Evolutionary conservation across 2,797 vertebrate species (phyloP), one percentile per base, ranked within the genome.

Genomic region (Zalophus californianus): DNA sequence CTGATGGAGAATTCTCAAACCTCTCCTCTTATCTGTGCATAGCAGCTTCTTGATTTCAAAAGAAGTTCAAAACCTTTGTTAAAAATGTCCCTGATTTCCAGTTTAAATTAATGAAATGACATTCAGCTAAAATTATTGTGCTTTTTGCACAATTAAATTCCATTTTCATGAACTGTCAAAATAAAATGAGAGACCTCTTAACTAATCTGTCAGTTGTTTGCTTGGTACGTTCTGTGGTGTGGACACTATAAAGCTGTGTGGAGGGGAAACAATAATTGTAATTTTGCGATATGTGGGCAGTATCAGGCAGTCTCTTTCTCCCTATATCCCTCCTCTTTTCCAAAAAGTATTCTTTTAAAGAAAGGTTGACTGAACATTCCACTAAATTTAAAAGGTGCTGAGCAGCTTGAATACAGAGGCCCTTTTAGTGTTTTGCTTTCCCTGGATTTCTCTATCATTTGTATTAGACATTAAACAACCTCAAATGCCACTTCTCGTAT

Each of bases 1-100:
- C 98, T 98, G 98, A 99, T 99, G 99, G 98, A 99, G 98, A 99
- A 99, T 99, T 98, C 98, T 98, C 98, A 99, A 98, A 99, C 99
- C 98, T 98, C 98, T 98, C 98, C 97, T 98, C 99, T 99, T 99
- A 99, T 99, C 99, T 99, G 98, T 97, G 97, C 97, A 91, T 97
- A 98, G 98, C 99, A 99, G 98, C 98, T 99, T 99, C 98, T 98
- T 98, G 98, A 99, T 99, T 99, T 99, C 98, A 99, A 99, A 99
- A 98, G 98, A 99, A 99, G 98, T 99, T 99, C 98, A 99, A 99
- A 99, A 99, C 98, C 98, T 99, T 99, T 99, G 99, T 99, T 99
- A 98, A 98, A 99, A 99, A 98, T 98, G 98, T 98, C 98, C 98
- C 98, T 97, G 98, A 99, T 99, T 99, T 98, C 98, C 98, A 98